Evolutionary conservation across 37 sponge, comb jelly and placozoan species (phyloP).

Genomic region (Amphimedon queenslandica): DNA sequence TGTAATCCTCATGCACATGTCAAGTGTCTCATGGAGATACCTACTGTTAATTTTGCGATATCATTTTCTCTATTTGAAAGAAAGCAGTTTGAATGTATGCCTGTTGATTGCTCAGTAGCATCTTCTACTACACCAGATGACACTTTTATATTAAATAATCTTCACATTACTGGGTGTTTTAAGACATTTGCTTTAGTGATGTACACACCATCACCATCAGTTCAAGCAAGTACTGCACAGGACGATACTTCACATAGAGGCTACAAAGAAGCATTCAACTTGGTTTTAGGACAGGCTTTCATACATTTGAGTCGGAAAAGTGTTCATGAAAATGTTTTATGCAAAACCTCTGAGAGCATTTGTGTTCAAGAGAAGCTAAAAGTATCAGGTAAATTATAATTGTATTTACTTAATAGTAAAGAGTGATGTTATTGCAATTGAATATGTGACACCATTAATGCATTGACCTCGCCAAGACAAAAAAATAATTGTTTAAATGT

Average conservation of each 20-base stretch:
- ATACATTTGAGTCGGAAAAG: slow-evolving; percentile 56
- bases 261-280: slow-evolving; percentile 49
- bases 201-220: slow-evolving; percentile 41
- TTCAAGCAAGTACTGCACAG: slow-evolving; percentile 7
- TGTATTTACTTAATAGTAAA: background rate
- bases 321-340: background rate
- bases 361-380: slow-evolving; percentile 27
- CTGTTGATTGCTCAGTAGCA: too few relatives aligned
- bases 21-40: slow-evolving; percentile 73
- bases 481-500: too few relatives aligned
- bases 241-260: background rate
- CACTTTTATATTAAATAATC: slow-evolving; percentile 46
- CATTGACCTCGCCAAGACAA: too few relatives aligned
- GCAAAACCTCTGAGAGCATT: slow-evolving; percentile 23
- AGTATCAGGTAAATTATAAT: slow-evolving; percentile 57
- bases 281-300: slow-evolving; percentile 68
- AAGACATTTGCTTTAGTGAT: slow-evolving; percentile 48
- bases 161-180: slow-evolving; percentile 65
- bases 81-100: background rate
- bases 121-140: background rate
- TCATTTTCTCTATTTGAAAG: slow-evolving; percentile 73
- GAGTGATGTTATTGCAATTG: background rate
- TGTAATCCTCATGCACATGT: slow-evolving; percentile 85
- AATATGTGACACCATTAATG: too few relatives aligned
- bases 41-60: slow-evolving; percentile 58